Evolutionary conservation across 2,113 vertebrate genomes (phyloP).

Genomic region (Plotosus lineatus): DNA sequence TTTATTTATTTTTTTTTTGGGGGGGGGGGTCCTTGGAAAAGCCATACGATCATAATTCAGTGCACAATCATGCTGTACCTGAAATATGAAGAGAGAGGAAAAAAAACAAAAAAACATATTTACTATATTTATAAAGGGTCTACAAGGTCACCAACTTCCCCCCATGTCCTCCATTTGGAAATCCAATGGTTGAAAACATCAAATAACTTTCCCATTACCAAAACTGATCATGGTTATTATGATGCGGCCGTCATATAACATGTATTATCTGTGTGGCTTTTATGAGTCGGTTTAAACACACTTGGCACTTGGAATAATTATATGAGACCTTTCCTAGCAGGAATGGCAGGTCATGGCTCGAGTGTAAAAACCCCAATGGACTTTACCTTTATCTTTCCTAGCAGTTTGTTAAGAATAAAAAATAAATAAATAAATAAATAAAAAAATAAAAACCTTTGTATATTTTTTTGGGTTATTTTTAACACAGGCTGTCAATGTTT

Average conservation of each 20-base stretch:
- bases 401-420: neutral
- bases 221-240: neutral
- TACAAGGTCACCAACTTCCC: too few relatives aligned
- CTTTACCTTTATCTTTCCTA: too few relatives aligned
- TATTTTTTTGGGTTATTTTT: neutral
- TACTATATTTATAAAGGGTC: slow-evolving; percentile 24
- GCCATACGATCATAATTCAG: neutral
- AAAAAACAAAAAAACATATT: too few relatives aligned
- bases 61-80: neutral
- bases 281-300: neutral
- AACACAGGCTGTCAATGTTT: neutral
- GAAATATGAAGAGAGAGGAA: neutral
- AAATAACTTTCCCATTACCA: slow-evolving; percentile 30
- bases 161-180: slow-evolving; percentile 18
- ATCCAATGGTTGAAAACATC: slow-evolving; percentile 30
- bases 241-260: slow-evolving; percentile 4
- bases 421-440: too few relatives aligned
- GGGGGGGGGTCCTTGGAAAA: too few relatives aligned
- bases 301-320: neutral
- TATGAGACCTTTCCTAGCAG: neutral
- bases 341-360: too few relatives aligned
- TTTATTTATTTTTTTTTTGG: neutral
- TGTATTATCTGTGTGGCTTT: neutral
- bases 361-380: too few relatives aligned
- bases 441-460: too few relatives aligned